phyloP scores from a whole-genome alignment of 2,113 vertebrate genomes.

The Cebidichthys violaceus region DNA sequence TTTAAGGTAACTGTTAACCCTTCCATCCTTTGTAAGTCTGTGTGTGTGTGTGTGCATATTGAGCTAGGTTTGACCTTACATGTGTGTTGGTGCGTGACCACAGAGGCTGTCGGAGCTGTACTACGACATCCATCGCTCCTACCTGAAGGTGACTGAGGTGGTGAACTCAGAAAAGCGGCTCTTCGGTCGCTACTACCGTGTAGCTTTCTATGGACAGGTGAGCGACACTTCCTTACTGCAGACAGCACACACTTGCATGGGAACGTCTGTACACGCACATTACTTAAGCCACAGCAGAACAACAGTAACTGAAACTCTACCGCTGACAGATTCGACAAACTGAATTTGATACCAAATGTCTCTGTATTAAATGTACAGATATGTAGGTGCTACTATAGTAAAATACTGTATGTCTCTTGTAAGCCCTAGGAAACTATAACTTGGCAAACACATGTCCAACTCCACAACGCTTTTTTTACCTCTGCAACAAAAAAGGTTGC shows the following conservation, averaged over 20 bases:
- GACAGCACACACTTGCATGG: not conserved
- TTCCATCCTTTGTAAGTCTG: not conserved
- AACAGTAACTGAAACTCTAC: not conserved
- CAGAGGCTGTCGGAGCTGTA: conserved; percentile 96
- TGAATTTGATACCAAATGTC: not conserved
- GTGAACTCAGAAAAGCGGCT: conserved; percentile 96
- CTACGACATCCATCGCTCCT: conserved; percentile 97
- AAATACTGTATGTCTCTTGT: not conserved
- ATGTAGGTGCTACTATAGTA: not conserved
- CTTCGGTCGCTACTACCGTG: conserved; percentile 96
- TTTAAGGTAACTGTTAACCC: conserved; percentile 88
- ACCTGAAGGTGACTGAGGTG: conserved; percentile 96
- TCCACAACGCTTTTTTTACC: too few relatives aligned
- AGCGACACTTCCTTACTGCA: conserved; percentile 45
- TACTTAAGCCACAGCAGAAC: not conserved
- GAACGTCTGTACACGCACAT: not conserved
- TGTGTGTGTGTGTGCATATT: not conserved
- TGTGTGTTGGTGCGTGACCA: conserved; percentile 15
- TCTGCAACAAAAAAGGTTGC: not conserved
- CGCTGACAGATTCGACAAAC: not conserved
- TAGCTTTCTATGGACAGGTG: conserved; percentile 98
- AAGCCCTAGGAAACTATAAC: not conserved
- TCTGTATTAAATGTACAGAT: not conserved
- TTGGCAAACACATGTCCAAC: not conserved
- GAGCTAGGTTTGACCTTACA: not conserved